phyloP scores from a whole-genome alignment of 2,888 invertebrate genomes.

The Clepsis dumicolana region DNA sequence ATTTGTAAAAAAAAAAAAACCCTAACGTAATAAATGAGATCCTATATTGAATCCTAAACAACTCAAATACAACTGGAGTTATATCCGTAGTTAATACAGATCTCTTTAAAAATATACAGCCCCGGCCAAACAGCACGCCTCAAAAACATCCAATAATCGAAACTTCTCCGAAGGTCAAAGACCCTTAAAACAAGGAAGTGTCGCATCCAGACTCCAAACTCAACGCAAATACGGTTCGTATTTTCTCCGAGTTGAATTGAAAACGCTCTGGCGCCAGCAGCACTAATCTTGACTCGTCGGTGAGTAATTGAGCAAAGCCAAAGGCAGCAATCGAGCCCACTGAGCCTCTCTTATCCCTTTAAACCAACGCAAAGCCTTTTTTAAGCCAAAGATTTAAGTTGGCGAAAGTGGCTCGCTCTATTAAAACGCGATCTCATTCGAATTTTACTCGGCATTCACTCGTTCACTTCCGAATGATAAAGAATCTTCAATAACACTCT shows the following conservation, averaged over 20 bases:
- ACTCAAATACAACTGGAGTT: background rate
- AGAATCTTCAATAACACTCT: constrained; percentile 32
- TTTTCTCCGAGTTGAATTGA: constrained; percentile 41
- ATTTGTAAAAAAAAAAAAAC: too few relatives aligned
- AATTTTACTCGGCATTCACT: constrained; percentile 61
- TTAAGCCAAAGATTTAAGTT: constrained; percentile 86
- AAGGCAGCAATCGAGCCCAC: constrained; percentile 78
- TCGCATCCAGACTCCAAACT: constrained; percentile 46
- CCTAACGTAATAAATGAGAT: too few relatives aligned
- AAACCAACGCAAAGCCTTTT: constrained; percentile 85
- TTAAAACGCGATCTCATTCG: constrained; percentile 80
- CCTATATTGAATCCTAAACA: too few relatives aligned
- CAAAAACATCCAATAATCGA: constrained; percentile 13
- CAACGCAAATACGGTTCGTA: constrained; percentile 53
- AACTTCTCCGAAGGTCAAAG: constrained; percentile 37
- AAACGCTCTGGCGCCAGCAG: constrained; percentile 36
- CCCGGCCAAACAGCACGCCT: background rate
- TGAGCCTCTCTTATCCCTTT: constrained; percentile 82
- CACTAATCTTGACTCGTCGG: constrained; percentile 74
- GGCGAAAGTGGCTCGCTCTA: constrained; percentile 83
- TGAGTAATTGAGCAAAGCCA: constrained; percentile 81
- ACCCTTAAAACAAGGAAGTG: constrained; percentile 33
- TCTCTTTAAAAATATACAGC: background rate
- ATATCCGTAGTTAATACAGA: background rate
- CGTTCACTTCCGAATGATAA: constrained; percentile 32